Conservation (phyloP, 2,797 vertebrate genomes). For the Tadarida brasiliensis region DNA sequence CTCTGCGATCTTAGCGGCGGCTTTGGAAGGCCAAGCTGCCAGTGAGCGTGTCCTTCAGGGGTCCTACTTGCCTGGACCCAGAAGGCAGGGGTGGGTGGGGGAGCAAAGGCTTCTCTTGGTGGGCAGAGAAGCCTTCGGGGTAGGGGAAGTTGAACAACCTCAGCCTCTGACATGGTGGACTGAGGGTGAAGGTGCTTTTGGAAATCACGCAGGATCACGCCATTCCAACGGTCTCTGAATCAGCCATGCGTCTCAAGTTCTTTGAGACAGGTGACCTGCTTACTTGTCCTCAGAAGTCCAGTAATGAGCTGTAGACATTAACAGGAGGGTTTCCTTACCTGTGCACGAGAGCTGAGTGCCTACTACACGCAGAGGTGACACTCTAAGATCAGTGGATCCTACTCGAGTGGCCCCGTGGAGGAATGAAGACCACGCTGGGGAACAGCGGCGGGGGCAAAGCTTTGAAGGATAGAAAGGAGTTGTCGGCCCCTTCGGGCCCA, state of each 20-base stretch:
- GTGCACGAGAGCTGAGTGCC: not conserved
- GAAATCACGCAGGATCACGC: not conserved
- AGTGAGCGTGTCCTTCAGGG: not conserved
- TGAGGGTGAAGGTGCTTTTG: not conserved
- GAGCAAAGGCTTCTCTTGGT: not conserved
- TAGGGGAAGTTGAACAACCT: not conserved
- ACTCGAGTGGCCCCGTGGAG: not conserved
- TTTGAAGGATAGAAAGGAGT: not conserved
- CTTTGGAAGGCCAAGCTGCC: conserved; percentile 8
- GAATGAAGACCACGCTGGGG: not conserved
- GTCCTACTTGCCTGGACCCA: not conserved
- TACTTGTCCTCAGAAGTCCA: not conserved
- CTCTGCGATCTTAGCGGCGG: not conserved
- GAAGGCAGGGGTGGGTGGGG: not conserved
- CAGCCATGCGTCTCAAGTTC: not conserved
- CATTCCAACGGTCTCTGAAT: not conserved
- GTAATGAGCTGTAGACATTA: not conserved
- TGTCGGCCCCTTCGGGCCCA: not conserved
- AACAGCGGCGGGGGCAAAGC: not conserved
- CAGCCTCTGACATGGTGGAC: not conserved
- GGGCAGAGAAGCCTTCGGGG: not conserved
- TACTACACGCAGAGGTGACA: not conserved
- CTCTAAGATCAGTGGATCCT: not conserved
- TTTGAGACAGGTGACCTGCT: not conserved
- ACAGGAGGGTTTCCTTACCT: not conserved